phyloP scores from a whole-genome alignment of 2,113 vertebrate species.

The Pelecanus crispus region DNA sequence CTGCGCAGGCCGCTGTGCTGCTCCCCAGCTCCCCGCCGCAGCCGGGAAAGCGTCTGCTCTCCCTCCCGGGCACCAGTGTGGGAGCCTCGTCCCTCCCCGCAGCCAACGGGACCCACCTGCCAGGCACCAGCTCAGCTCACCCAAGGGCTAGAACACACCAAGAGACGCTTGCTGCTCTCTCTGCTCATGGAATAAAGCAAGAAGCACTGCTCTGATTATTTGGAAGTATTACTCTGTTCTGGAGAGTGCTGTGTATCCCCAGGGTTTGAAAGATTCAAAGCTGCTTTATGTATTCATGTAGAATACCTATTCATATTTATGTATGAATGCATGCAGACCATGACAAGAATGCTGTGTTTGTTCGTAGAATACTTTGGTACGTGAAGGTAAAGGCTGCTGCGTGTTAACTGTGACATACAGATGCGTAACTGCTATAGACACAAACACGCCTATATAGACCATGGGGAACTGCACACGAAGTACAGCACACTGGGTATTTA shows the following conservation, averaged over 20 bases:
- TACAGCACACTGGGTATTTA: too few species aligned
- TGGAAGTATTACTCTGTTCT: fast-evolving
- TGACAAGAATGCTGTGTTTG: fast-evolving
- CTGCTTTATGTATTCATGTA: fast-evolving
- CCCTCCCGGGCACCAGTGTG: fast-evolving
- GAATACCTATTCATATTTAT: not conserved
- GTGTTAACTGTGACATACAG: fast-evolving
- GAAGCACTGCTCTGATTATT: not conserved
- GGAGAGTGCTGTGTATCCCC: not conserved
- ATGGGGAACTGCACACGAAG: fast-evolving
- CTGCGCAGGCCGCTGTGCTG: not conserved
- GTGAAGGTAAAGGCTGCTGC: not conserved
- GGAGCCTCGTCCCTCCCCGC: not conserved
- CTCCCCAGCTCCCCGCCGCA: not conserved
- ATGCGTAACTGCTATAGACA: not conserved
- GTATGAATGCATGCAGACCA: not conserved
- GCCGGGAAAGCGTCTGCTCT: not conserved
- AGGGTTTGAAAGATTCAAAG: not conserved
- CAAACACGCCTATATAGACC: fast-evolving
- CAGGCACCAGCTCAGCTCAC: not conserved
- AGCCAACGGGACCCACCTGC: not conserved
- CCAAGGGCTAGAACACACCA: fast-evolving
- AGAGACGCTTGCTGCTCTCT: not conserved
- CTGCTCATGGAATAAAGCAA: not conserved
- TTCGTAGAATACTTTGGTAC: fast-evolving